Base-by-base conservation (phyloP, 1,140 invertebrate genomes). In the Laupala kohalensis region DNA sequence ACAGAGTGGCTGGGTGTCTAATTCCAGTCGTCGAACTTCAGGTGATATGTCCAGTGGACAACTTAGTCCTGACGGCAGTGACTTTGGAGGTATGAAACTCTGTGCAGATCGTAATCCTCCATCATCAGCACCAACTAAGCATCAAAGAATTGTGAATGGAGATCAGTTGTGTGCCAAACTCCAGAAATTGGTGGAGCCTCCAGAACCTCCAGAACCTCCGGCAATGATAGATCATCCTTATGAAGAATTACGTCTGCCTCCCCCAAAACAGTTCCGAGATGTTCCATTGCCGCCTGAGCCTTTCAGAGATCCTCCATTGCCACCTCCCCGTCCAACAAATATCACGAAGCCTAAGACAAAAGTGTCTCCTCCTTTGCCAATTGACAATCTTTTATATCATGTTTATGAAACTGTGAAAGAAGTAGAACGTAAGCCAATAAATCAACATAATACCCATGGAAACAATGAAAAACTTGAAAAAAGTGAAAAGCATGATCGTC, bases 201-300 rank as follows among this genome's bases (percentile, higher is more conserved):
- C 68, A 12, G 15, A 29, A 28, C 24, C 30, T 13, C 5, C 30
- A n/a, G 24, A 71, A 70, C 71, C 30, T 73, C 65, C 28, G 69
- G 70, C 53, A 64, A 30, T 77, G 12, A 79, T 80, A 6, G 84
- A 88, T 63, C 84, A 86, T 76, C 86, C 88, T 19, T 90, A 90
- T 76, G 90, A 92, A 77, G 89, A 92, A 76, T 84, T 93, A 6
- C 83, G 87, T 25, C 78, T 91, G 25, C 91, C 91, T 9, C 92
- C 92, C 2, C 92, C 92, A 0, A 89, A 92, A 76, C 91, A 93
- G 81, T 94, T 94, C 76, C 86, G 91, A 78, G 92, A 93, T 81
- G 86, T 88, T 28, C 88, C 74, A 62, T 75, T 74, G 3, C 86
- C 86, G 12, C 90, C 90, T 0, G 89, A 91, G 76, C 86, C 87